Conservation (phyloP, 2,797 vertebrate species). For the Hemibagrus guttatus region DNA sequence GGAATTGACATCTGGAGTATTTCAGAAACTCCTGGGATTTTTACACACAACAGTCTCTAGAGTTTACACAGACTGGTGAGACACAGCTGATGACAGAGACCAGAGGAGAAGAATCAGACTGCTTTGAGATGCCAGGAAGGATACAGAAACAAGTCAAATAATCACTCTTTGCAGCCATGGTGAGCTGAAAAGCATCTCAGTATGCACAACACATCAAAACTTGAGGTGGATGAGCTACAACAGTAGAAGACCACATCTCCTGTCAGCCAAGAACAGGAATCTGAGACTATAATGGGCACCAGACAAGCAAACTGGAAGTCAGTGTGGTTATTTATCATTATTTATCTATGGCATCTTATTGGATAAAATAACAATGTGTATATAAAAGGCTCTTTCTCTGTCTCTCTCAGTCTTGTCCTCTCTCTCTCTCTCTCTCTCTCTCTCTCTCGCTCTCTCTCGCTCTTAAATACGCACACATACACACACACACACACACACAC, state of each 20-base stretch:
- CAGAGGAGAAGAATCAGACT: not conserved
- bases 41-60: too few relatives aligned
- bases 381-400: not conserved
- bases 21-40: too few relatives aligned
- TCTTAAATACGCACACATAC: not conserved
- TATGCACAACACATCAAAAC: not conserved
- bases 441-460: not conserved
- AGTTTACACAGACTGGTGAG: too few relatives aligned
- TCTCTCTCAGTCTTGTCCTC: not conserved
- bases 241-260: not conserved
- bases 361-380: not conserved
- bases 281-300: not conserved
- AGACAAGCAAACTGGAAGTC: not conserved
- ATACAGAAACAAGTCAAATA: not conserved
- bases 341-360: not conserved
- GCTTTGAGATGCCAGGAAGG: not conserved
- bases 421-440: not conserved
- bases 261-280: not conserved
- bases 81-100: not conserved
- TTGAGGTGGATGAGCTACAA: not conserved
- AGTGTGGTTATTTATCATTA: not conserved
- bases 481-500: not conserved
- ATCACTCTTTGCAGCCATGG: not conserved
- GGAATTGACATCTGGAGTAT: too few relatives aligned
- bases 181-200: not conserved